Evolutionary conservation across 2,113 vertebrate genomes (phyloP).

Genomic region (Caloenas nicobarica): DNA sequence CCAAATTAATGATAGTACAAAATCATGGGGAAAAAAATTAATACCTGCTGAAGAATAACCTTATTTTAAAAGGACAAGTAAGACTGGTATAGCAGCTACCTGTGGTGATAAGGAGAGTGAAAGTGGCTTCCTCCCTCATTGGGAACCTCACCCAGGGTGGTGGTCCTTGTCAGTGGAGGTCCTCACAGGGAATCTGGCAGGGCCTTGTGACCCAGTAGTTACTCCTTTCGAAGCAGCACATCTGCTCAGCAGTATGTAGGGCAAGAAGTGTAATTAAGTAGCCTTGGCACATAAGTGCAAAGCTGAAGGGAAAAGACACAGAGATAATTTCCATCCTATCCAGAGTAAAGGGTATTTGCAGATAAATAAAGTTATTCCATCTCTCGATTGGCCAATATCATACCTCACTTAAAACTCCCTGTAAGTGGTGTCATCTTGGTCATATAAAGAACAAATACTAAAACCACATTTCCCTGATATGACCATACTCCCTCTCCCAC

Average conservation of each 20-base stretch:
- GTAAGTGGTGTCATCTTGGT: background rate
- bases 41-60: background rate
- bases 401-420: background rate
- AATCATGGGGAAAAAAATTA: background rate
- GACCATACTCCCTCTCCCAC: background rate
- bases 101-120: background rate
- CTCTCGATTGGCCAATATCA: background rate
- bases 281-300: background rate
- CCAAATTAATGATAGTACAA: background rate
- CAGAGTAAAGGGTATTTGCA: background rate
- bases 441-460: background rate
- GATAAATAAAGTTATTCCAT: background rate
- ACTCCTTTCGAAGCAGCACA: background rate
- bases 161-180: background rate
- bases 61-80: background rate
- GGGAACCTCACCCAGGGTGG: background rate
- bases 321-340: background rate
- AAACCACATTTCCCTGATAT: rapidly evolving
- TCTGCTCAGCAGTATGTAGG: background rate
- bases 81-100: background rate
- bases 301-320: background rate
- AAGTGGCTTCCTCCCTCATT: background rate
- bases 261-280: background rate
- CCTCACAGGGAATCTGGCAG: background rate
- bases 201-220: background rate